Evolutionary conservation across 1,140 invertebrate genomes (phyloP).

Genomic region (Globodera rostochiensis): DNA sequence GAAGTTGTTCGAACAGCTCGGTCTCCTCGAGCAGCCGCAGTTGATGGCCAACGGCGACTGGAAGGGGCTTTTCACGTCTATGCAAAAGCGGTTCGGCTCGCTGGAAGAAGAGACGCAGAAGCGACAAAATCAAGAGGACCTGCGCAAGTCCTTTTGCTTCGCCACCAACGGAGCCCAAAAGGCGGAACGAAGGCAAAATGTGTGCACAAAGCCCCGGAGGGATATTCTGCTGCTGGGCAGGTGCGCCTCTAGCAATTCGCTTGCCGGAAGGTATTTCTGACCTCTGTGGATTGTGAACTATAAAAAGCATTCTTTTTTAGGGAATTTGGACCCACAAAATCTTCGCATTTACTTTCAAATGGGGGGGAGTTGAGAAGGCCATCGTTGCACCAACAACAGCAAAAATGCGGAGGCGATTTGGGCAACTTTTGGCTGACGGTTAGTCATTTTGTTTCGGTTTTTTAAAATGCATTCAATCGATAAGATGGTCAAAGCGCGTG

Average conservation of each 20-base stretch:
- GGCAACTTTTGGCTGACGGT: slow-evolving; percentile 29
- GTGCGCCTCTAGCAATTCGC: not conserved
- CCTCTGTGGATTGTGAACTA: not conserved
- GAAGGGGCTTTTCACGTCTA: not conserved
- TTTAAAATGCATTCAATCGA: not conserved
- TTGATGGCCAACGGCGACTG: not conserved
- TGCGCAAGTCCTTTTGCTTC: not conserved
- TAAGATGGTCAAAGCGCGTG: slow-evolving; percentile 21
- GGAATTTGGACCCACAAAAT: not conserved
- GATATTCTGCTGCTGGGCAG: not conserved
- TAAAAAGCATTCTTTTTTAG: not conserved
- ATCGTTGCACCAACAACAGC: not conserved
- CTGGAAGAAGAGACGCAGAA: not conserved
- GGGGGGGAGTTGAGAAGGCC: not conserved
- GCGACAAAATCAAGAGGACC: not conserved
- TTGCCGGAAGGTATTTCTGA: not conserved
- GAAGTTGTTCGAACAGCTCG: not conserved
- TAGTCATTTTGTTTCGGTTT: not conserved
- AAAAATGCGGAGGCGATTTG: slow-evolving; percentile 5
- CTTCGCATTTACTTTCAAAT: not conserved
- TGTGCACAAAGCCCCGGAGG: not conserved
- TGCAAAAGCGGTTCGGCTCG: not conserved
- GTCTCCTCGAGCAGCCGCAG: not conserved
- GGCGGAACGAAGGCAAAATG: not conserved
- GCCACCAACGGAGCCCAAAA: not conserved